Base-by-base conservation (phyloP, 2,888 invertebrate genomes). In the Allacma fusca region DNA sequence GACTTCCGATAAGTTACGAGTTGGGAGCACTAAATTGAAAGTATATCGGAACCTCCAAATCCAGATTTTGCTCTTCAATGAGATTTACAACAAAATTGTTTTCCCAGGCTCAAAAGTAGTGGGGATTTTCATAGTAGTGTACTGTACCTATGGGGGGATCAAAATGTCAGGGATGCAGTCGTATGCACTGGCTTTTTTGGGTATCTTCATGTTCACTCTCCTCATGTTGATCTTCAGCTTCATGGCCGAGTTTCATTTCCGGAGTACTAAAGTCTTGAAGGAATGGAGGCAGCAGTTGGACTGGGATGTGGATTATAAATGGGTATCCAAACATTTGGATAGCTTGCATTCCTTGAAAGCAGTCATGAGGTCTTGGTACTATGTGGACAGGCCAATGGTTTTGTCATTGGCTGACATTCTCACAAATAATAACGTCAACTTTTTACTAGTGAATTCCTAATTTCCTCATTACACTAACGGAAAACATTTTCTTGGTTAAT, bases 361-460 rank as follows among this genome's bases (percentile, higher is more conserved):
- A 23, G 16, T 62, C 23, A 23, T 62, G 24, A 12, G 62, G 13
- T 62, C 62, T 24, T 9, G 9, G 2, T 62, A 62, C 16, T 62
- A 9, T 26, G 62, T 62, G 23, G 62, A 62, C n/a, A 2, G 62
- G 62, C 62, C 24, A n/a, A 62, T 62, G 21, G 62, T 62, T 24
- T 24, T 62, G 7, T 23, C 62, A 12, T 19, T 62, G 21, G 62
- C 62, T 7, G 23, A 24, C 24, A 62, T 62, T 26, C 2, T 62
- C 24, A 62, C 26, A 4, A 16, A 12, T 9, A 62, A 62, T 24
- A 62, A 12, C 16, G 62, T 24, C 26, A 62, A 62, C 16, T 62
- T 62, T 16, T 24, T 62, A 7, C 57, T 57, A 19, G 57, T 57
- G 16, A 57, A 57, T 57, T n/a, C n/a, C n/a, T n/a, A n/a, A n/a